Conservation (phyloP, 2,888 invertebrate species). For the Nebria salina region DNA sequence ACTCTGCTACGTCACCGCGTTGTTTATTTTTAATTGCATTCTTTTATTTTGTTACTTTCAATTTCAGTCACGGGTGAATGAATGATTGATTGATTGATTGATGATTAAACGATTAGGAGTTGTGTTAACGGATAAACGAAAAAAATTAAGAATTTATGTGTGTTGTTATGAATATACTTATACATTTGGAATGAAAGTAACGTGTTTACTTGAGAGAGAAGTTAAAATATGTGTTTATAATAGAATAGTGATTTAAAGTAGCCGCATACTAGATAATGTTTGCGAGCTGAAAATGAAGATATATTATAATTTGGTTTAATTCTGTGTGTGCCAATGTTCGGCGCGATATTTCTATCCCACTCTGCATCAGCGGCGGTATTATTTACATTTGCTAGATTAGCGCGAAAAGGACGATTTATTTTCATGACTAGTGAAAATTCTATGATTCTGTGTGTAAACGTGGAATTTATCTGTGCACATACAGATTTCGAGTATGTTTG, state of each 20-base stretch:
- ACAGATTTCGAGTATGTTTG: conserved; percentile 26
- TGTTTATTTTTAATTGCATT: conserved; percentile 4
- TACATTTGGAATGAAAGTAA: too few relatives aligned
- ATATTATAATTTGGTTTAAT: conserved; percentile 47
- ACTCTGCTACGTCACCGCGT: neutral
- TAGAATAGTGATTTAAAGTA: neutral
- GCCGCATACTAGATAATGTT: neutral
- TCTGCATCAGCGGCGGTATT: conserved; percentile 19
- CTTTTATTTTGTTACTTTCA: neutral
- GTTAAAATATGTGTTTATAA: neutral
- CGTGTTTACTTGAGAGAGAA: too few relatives aligned
- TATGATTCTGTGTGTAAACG: conserved; percentile 46
- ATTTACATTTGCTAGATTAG: conserved; percentile 46
- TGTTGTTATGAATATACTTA: too few relatives aligned
- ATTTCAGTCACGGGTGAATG: neutral
- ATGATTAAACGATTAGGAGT: too few relatives aligned
- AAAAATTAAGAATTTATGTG: too few relatives aligned
- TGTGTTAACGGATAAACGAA: too few relatives aligned
- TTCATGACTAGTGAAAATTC: conserved; percentile 47
- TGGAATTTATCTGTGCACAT: conserved; percentile 40
- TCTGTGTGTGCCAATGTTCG: neutral
- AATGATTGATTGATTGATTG: too few relatives aligned
- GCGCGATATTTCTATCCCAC: neutral
- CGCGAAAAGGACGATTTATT: conserved; percentile 45
- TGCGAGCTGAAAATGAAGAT: conserved; percentile 37